Conservation (phyloP, 2,113 vertebrate species). For the Perca schrenkii region DNA sequence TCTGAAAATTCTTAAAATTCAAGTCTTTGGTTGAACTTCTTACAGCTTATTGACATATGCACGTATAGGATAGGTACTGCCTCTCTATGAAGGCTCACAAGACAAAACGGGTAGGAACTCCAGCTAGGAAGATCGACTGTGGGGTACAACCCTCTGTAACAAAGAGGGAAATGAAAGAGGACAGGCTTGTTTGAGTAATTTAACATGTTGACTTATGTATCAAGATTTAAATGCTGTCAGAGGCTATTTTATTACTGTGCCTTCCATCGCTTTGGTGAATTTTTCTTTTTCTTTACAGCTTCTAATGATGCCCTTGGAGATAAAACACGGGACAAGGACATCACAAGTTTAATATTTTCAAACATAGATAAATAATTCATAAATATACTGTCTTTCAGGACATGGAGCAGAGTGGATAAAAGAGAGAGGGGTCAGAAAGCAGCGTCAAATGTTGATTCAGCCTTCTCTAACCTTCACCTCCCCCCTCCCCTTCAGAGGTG, state of each 20-base stretch:
- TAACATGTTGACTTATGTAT: slow-evolving; percentile 21
- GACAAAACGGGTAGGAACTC: background rate
- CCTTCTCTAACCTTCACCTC: slow-evolving; percentile 73
- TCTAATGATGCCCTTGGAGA: slow-evolving; percentile 81
- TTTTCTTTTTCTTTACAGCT: slow-evolving; percentile 58
- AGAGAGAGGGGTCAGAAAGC: slow-evolving; percentile 74
- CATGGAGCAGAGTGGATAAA: slow-evolving; percentile 66
- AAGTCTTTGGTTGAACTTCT: background rate
- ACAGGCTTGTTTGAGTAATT: slow-evolving; percentile 19
- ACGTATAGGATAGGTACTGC: background rate
- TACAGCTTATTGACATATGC: background rate
- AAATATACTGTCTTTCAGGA: slow-evolving; percentile 80
- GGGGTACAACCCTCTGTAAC: background rate
- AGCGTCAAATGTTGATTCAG: slow-evolving; percentile 80
- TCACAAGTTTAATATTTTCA: slow-evolving; percentile 82
- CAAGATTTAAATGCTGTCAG: slow-evolving; percentile 69
- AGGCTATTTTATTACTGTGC: slow-evolving; percentile 53
- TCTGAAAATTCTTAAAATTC: background rate
- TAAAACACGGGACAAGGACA: slow-evolving; percentile 84
- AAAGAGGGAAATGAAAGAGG: background rate
- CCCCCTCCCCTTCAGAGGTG: slow-evolving; percentile 49
- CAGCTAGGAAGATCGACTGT: background rate
- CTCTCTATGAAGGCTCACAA: background rate
- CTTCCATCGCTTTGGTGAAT: slow-evolving; percentile 53
- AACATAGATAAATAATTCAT: slow-evolving; percentile 87